These are phyloP conservation scores for Portunus trituberculatus DNA, from an alignment of 1,140 invertebrate species.

Conservation along the genomic window DNA sequence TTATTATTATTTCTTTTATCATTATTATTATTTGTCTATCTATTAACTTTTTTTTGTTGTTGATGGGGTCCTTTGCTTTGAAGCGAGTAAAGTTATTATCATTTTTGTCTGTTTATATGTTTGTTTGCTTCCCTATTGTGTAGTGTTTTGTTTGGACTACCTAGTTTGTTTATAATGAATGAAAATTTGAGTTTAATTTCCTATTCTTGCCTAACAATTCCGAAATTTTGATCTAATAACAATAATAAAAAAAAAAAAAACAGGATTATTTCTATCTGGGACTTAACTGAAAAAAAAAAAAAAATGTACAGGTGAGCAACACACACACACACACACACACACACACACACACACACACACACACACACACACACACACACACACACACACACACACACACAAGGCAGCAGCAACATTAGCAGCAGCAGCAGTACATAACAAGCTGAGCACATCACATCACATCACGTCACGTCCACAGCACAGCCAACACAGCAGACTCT, in stretches of 20 bases:
- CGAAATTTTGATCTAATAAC: no score
- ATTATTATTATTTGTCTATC: not conserved
- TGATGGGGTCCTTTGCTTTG: no score
- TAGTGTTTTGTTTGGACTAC: not conserved
- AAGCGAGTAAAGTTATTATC: no score
- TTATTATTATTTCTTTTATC: not conserved
- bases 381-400: slow-evolving; percentile 8
- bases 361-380: slow-evolving; percentile 35
- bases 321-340: slow-evolving; percentile 6
- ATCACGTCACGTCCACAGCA: no score
- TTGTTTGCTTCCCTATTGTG: no score
- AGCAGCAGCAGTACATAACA: not conserved
- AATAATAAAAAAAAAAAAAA: no score
- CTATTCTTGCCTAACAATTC: no score
- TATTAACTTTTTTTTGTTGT: no score
- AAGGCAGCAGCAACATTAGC: not conserved
- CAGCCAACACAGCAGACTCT: not conserved
- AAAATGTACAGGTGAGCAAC: not conserved
- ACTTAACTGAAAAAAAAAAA: not conserved
- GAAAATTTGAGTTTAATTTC: no score
- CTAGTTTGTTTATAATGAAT: no score
- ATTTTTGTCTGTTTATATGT: no score
- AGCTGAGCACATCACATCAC: not conserved
- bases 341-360: slow-evolving; percentile 10
- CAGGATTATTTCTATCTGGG: not conserved